Base-by-base conservation (phyloP, 2,888 invertebrate species). In the Graphium colonna region DNA sequence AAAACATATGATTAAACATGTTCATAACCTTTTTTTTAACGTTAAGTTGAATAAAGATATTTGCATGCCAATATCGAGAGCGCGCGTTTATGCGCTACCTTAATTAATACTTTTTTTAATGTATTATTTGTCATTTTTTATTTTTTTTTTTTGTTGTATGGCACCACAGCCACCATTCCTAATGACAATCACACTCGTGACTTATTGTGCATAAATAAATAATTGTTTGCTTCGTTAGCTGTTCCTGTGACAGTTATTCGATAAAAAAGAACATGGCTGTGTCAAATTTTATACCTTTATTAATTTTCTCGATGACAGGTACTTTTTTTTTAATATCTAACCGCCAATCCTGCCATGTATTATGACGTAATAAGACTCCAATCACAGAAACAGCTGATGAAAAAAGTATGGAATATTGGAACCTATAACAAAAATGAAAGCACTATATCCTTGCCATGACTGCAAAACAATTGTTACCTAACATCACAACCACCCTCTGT, bases 71-170 rank as follows among this genome's bases (percentile, higher is more conserved):
- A 58, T 52, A 52, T 57, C 51, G 62, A 62, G 59, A 54, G 59
- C 58, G 76, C 66, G 76, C 76, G 79, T 59, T 66, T 36, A 36
- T 36, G 67, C 67, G 79, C 81, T 75, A 78, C 75, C 86, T 84
- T 87, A 87, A 67, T 79, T 81, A 86, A 82, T 80, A 82, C 79
- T 85, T 85, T 86, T 85, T 83, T 80, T 77, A 80, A 77, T 70
- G 74, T 78, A 82, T 85, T 87, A 86, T 85, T 84, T 87, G 87
- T 87, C 86, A 77, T 71, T 83, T 87, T 86, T 85, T 77, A 64
- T 62, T 57, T 72, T 75, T 82, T n/a, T n/a, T 78, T 77, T 80
- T 80, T 81, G 69, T 79, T 77, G 72, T 82, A 87, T 87, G 87
- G 84, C 87, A 87, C 86, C 78, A 80, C 72, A 75, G 87, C 88